These are phyloP conservation scores for Patella ulyssiponensis DNA, from an alignment of 2,888 invertebrate species.

Conservation along the genomic window DNA sequence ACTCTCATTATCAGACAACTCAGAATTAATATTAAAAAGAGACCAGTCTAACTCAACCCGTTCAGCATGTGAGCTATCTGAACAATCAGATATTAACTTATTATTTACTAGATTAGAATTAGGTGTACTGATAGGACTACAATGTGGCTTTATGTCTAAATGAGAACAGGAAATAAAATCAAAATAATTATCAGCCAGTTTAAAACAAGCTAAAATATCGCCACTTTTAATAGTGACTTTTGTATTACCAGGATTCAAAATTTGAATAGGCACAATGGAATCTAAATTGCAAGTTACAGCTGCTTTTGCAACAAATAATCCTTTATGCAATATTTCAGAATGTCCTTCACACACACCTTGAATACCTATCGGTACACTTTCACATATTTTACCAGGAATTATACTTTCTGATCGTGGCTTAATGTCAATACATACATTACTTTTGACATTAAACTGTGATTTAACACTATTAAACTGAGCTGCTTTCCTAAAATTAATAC, in stretches of 20 bases:
- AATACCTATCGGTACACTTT: not conserved
- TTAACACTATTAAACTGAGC: not conserved
- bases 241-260: slow-evolving; percentile 1
- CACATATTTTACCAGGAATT: not conserved
- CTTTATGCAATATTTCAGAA: not conserved
- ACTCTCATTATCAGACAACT: not conserved
- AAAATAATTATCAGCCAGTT: not conserved
- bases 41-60: not conserved
- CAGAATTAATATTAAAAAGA: not conserved
- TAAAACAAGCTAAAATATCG: not conserved
- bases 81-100: too few species aligned
- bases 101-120: too few species aligned
- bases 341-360: slow-evolving; percentile 5
- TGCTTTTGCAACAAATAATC: slow-evolving; percentile 5
- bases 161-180: not conserved
- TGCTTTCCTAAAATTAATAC: not conserved
- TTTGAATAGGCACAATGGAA: not conserved
- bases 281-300: not conserved
- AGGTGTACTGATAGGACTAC: too few species aligned
- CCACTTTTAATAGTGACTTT: not conserved
- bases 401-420: not conserved
- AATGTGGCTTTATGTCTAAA: not conserved
- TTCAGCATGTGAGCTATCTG: too few species aligned
- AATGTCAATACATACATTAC: not conserved
- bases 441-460: not conserved